phyloP scores from a whole-genome alignment of 2,888 invertebrate species.

The Onchidella celtica region DNA sequence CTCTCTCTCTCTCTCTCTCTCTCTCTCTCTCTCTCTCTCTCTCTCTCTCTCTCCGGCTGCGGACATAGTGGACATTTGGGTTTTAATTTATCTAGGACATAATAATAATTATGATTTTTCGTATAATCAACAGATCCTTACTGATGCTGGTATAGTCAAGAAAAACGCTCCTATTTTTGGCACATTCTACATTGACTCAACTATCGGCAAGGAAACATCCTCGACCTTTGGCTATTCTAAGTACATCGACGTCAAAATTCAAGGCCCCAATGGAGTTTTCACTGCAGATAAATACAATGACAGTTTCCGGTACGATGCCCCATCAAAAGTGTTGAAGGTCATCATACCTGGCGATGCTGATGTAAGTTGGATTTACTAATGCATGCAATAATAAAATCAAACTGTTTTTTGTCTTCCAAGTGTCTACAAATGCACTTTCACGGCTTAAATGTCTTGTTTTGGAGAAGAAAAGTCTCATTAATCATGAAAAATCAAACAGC shows the following conservation, averaged over 20 bases:
- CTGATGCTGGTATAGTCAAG: slow-evolving; percentile 45
- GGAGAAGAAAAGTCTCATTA: too few relatives aligned
- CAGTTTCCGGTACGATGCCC: slow-evolving; percentile 5
- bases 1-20: too few relatives aligned
- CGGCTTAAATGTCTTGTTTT: too few relatives aligned
- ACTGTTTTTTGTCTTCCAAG: too few relatives aligned
- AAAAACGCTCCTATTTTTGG: slow-evolving; percentile 36
- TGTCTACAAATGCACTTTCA: too few relatives aligned
- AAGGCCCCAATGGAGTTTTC: slow-evolving; percentile 36
- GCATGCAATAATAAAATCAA: too few relatives aligned
- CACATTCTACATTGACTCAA: slow-evolving; percentile 55
- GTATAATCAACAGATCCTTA: slow-evolving; percentile 48
- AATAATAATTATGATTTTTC: too few relatives aligned
- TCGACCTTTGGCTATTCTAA: slow-evolving; percentile 53
- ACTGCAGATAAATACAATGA: slow-evolving; percentile 19
- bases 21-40: too few relatives aligned
- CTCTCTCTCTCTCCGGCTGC: too few relatives aligned
- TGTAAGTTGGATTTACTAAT: slow-evolving; percentile 23
- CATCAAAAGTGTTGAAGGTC: slow-evolving; percentile 36
- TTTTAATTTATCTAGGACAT: too few relatives aligned
- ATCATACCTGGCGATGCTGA: slow-evolving; percentile 29
- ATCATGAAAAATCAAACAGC: too few relatives aligned
- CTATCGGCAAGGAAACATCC: slow-evolving; percentile 56
- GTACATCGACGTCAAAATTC: slow-evolving; percentile 47
- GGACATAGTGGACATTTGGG: too few relatives aligned